Evolutionary conservation across 2,113 vertebrate genomes (phyloP).

Genomic region (Melanerpes formicivorus): DNA sequence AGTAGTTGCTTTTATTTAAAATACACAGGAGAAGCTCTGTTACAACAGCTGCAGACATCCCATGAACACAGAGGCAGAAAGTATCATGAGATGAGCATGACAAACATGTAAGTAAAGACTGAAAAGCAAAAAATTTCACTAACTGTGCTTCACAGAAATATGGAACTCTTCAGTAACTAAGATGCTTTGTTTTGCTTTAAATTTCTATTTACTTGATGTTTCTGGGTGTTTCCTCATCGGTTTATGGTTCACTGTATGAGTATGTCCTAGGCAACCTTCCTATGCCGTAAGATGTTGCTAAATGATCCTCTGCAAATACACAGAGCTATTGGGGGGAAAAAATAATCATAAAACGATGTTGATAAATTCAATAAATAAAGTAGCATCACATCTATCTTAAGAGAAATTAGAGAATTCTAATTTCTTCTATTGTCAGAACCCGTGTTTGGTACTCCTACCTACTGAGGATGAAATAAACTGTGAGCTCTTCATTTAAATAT

Average conservation of each 20-base stretch:
- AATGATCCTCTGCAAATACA: slow-evolving; percentile 64
- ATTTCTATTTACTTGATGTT: slow-evolving; percentile 24
- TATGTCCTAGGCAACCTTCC: not conserved
- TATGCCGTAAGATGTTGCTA: slow-evolving; percentile 21
- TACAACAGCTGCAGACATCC: not conserved
- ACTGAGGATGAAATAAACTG: slow-evolving; percentile 68
- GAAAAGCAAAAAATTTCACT: not conserved
- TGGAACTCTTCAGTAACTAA: not conserved
- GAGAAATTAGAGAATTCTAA: slow-evolving; percentile 60
- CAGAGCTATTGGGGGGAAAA: slow-evolving; percentile 39
- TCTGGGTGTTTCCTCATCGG: slow-evolving; percentile 29
- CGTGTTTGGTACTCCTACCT: slow-evolving; percentile 42
- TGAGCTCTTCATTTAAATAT: slow-evolving; percentile 63
- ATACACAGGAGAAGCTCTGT: not conserved
- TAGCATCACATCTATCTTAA: slow-evolving; percentile 56
- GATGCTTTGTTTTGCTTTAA: not conserved
- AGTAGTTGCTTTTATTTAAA: not conserved
- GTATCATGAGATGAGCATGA: not conserved
- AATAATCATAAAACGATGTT: slow-evolving; percentile 66
- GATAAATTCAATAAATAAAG: slow-evolving; percentile 71
- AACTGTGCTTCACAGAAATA: not conserved
- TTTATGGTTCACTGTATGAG: not conserved
- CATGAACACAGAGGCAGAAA: not conserved
- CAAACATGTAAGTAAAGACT: not conserved
- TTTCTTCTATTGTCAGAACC: slow-evolving; percentile 42